Evolutionary conservation across 1,140 invertebrate genomes (phyloP), one percentile per base, ranked within the genome.

Genomic region (Cotesia vestalis): DNA sequence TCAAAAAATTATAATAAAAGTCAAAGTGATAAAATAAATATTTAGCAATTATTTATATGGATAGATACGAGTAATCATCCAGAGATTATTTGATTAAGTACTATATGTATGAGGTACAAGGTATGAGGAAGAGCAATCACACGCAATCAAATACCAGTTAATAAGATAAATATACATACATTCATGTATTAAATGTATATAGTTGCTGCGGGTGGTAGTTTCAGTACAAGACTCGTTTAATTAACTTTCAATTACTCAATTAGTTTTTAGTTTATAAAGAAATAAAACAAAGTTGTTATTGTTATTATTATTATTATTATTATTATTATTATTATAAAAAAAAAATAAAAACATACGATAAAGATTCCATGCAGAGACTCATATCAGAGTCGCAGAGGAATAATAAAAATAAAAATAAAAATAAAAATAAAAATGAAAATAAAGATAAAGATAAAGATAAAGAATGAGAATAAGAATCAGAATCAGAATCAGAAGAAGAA

Each of bases 201-300:
- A 53, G 66, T 53, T 12, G 17, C 34, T 36, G 64, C 20, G 34
- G 73, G 61, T 27, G 53, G 60, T 34, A 66, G 59, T 17, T 34
- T 46, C 51, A 67, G 46, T 60, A 59, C 59, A 64, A 69, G 76
- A 71, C 69, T 72, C 76, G 63, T 70, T 78, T 84, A 84, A 84
- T 84, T 79, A 83, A 81, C 73, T 71, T 78, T 80, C 77, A 81
- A 84, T 83, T 80, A 79, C 74, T 81, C 84, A 85, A 86, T 86
- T 85, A 84, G 66, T 53, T 61, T 63, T 64, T 6, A 61, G 53
- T 73, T 66, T 70, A 79, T 78, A 77, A 78, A 75, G 20, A 74
- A 59, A 36, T n/a, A 27, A 35, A 35, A 66, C 69, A 61, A 4
- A 55, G 4, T 6, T 8, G 46, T n/a, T 53, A 59, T 14, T 2